phyloP scores from a whole-genome alignment of 2,888 invertebrate species.

The Apotomis capreana region DNA sequence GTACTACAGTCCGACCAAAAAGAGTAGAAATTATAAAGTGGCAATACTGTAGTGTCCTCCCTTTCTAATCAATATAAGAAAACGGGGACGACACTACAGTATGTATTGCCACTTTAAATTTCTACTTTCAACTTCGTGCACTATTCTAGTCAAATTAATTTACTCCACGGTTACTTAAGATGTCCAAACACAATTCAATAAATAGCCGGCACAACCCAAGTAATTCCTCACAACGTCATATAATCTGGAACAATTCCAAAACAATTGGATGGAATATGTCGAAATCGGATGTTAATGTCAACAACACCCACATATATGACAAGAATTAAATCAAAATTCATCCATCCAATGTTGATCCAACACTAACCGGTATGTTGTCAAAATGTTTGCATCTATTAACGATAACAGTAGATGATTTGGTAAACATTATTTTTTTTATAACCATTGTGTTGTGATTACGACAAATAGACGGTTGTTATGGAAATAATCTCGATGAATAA shows the following conservation, averaged over 20 bases:
- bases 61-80: too few species aligned
- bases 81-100: too few species aligned
- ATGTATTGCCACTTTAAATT: too few species aligned
- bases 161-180: not conserved
- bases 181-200: constrained; percentile 20
- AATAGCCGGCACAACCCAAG: not conserved
- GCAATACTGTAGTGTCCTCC: too few species aligned
- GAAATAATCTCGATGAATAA: too few species aligned
- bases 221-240: not conserved
- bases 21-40: too few species aligned
- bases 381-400: constrained; percentile 24
- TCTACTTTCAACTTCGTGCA: too few species aligned
- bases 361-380: constrained; percentile 1
- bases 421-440: constrained; percentile 20
- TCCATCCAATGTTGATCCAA: constrained; percentile 18
- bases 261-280: constrained; percentile 26
- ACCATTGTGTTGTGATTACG: not conserved
- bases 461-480: too few species aligned
- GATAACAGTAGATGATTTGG: constrained; percentile 23
- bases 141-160: not conserved
- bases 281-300: constrained; percentile 34
- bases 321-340: constrained; percentile 24
- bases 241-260: constrained; percentile 37
- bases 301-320: constrained; percentile 9
- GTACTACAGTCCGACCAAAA: too few species aligned